Percentiles rank a stretch among this genome's conserved stretches.
phyloP scores from a whole-genome alignment of 2,113 vertebrate species.

The Platanista minor region DNA sequence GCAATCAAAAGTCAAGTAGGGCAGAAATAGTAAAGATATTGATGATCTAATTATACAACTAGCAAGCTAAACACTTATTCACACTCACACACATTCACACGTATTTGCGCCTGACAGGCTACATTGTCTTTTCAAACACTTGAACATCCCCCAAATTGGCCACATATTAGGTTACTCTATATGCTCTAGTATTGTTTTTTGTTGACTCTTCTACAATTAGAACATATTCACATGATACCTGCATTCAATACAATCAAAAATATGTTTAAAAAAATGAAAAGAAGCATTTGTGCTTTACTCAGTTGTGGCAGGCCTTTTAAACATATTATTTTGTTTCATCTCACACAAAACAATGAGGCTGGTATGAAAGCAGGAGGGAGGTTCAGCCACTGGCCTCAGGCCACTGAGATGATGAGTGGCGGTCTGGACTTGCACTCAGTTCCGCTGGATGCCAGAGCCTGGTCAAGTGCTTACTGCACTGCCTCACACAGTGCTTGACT shows the following conservation, averaged over 20 bases:
- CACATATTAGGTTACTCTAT: not conserved
- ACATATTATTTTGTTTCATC: not conserved
- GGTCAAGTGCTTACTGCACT: not conserved
- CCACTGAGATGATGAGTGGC: not conserved
- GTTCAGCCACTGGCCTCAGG: no score
- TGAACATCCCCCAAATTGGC: not conserved
- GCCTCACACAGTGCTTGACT: not conserved
- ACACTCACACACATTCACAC: not conserved
- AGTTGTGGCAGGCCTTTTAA: not conserved
- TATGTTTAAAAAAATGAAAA: not conserved
- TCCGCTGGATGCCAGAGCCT: not conserved
- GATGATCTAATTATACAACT: not conserved
- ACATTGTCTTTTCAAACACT: not conserved
- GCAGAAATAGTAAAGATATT: not conserved
- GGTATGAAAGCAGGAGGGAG: not conserved
- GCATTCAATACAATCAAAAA: not conserved
- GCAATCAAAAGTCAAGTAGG: not conserved
- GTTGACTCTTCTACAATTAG: not conserved
- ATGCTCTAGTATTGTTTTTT: not conserved
- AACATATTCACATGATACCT: not conserved
- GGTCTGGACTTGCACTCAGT: not conserved
- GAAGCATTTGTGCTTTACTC: not conserved
- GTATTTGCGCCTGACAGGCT: not conserved
- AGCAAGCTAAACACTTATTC: not conserved
- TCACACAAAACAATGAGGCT: not conserved